Percentiles rank a stretch among this genome's conserved stretches.
Evolutionary conservation across 2,888 invertebrate genomes (phyloP).

Genomic region (Drosophila paramelanica): DNA sequence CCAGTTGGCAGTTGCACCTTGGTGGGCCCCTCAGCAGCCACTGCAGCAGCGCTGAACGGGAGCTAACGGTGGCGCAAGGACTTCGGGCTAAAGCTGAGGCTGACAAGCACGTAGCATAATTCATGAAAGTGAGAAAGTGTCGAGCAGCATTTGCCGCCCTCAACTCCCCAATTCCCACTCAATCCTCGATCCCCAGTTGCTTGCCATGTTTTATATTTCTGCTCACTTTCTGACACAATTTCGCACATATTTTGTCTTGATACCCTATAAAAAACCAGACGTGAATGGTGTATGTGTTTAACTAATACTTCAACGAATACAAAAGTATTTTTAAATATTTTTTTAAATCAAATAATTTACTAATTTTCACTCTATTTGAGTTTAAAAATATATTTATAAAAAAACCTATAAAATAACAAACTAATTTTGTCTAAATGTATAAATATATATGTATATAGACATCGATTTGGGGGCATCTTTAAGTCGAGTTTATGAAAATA

Average conservation of each 20-base stretch:
- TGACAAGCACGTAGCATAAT: slow-evolving; percentile 74
- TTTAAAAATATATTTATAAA: too few species aligned
- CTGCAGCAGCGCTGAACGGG: slow-evolving; percentile 22
- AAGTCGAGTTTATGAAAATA: slow-evolving; percentile 1
- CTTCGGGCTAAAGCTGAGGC: slow-evolving; percentile 44
- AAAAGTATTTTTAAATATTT: too few species aligned
- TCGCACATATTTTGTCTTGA: slow-evolving; percentile 62
- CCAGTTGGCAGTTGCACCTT: slow-evolving; percentile 37
- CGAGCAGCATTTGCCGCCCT: slow-evolving; percentile 46
- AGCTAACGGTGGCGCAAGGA: slow-evolving; percentile 44
- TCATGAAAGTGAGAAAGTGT: slow-evolving; percentile 65
- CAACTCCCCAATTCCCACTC: slow-evolving; percentile 15
- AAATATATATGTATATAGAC: too few species aligned
- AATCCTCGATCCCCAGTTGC: slow-evolving; percentile 10
- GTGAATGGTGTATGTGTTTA: not conserved
- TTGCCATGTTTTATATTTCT: slow-evolving; percentile 61
- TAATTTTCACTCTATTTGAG: too few species aligned
- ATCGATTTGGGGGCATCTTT: not conserved
- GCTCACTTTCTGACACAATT: slow-evolving; percentile 68
- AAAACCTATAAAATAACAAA: too few species aligned
- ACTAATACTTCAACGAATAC: too few species aligned
- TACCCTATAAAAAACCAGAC: slow-evolving; percentile 5
- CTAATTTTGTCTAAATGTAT: too few species aligned
- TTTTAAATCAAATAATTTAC: too few species aligned
- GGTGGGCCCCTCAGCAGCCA: slow-evolving; percentile 35